Evolutionary conservation across 2,888 invertebrate species (phyloP).

Genomic region (Eucera pruinosa): DNA sequence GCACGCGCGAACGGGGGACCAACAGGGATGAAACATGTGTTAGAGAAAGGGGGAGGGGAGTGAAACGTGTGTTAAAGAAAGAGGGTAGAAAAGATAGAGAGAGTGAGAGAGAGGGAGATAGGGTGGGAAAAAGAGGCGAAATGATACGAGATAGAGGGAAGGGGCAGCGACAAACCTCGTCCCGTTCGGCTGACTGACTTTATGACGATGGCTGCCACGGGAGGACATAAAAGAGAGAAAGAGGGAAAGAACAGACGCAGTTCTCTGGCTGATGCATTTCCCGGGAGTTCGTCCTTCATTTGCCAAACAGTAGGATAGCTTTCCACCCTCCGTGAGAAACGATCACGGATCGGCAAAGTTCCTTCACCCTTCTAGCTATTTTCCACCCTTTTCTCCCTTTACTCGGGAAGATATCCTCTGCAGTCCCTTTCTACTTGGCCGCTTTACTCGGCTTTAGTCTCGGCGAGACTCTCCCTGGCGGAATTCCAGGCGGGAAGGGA

Average conservation of each 20-base stretch:
- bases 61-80: not conserved
- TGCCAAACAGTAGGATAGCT: conserved; percentile 71
- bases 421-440: conserved; percentile 13
- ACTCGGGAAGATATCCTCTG: not conserved
- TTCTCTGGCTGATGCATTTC: conserved; percentile 52
- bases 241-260: conserved; percentile 45
- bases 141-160: conserved; percentile 23
- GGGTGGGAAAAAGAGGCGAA: conserved; percentile 13
- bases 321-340: conserved; percentile 45
- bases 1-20: conserved; percentile 22
- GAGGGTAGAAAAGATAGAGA: not conserved
- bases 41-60: not conserved
- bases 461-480: no score
- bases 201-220: conserved; percentile 80
- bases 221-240: conserved; percentile 75
- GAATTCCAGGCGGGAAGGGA: no score
- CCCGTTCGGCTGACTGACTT: conserved; percentile 81
- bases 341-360: conserved; percentile 45
- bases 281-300: conserved; percentile 73
- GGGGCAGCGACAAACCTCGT: conserved; percentile 70
- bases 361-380: conserved; percentile 16
- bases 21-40: conserved; percentile 5
- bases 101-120: conserved; percentile 3
- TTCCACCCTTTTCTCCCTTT: not conserved
- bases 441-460: no score